A percentile compares a stretch with the other conserved stretches of the same genome.
These are phyloP conservation scores for Euzetes globulus DNA, from an alignment of 2,888 invertebrate genomes.

Conservation along the genomic window DNA sequence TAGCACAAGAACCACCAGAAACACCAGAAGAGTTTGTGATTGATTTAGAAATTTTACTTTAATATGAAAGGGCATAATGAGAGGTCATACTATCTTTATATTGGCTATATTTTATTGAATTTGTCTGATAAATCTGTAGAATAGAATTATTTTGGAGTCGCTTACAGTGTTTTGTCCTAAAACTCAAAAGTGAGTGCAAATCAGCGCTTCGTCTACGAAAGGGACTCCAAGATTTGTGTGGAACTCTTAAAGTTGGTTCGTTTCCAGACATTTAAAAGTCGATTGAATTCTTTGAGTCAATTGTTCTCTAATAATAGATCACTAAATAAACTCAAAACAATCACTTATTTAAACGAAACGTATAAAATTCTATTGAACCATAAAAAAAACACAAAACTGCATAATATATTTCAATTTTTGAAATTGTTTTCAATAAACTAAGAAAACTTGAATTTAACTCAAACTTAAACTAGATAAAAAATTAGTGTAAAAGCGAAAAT, in stretches of 20 bases:
- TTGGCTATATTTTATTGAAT: too few species aligned
- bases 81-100: too few species aligned
- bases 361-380: background rate
- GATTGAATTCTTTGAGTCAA: background rate
- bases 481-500: background rate
- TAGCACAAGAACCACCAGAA: too few species aligned
- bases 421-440: background rate
- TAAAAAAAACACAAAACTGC: background rate
- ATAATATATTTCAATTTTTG: background rate
- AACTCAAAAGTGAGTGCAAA: background rate
- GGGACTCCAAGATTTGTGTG: background rate
- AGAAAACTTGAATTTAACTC: background rate
- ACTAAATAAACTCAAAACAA: background rate
- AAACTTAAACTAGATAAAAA: background rate
- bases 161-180: background rate
- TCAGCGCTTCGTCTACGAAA: conserved; percentile 19
- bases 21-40: too few species aligned
- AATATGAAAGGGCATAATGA: too few species aligned
- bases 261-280: background rate
- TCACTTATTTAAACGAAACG: background rate
- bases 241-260: background rate
- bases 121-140: too few species aligned
- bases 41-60: too few species aligned
- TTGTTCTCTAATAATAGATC: background rate
- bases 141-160: background rate